Evolutionary conservation across 2,113 vertebrate genomes (phyloP).

Genomic region (Saccopteryx leptura): DNA sequence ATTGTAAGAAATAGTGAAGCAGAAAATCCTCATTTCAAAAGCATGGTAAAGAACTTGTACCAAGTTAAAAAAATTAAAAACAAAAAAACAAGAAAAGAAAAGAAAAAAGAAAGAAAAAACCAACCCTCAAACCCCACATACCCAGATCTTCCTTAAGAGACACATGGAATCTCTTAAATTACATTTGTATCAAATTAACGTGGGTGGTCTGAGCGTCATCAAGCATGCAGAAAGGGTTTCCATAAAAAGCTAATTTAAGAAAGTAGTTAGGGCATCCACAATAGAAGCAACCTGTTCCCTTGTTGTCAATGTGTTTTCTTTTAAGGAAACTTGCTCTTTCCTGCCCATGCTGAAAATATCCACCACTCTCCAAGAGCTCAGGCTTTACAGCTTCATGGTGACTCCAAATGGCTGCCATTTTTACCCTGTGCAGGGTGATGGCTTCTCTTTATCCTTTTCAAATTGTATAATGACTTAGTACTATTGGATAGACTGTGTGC

Average conservation of each 20-base stretch:
- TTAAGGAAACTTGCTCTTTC: constrained; percentile 80
- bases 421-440: constrained; percentile 51
- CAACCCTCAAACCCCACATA: constrained; percentile 25
- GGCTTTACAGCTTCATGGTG: constrained; percentile 84
- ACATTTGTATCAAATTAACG: constrained; percentile 86
- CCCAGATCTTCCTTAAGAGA: constrained; percentile 63
- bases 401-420: constrained; percentile 72
- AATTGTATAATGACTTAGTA: constrained; percentile 55
- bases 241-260: constrained; percentile 79
- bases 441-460: constrained; percentile 50
- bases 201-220: constrained; percentile 86
- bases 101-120: background rate
- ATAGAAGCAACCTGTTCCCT: constrained; percentile 80
- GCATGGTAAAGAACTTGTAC: constrained; percentile 12
- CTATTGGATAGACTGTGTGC: background rate
- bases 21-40: constrained; percentile 56
- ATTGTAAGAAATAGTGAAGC: constrained; percentile 46
- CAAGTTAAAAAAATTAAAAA: constrained; percentile 19
- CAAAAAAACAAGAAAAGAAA: background rate
- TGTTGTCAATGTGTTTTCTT: constrained; percentile 84
- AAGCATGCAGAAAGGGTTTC: constrained; percentile 79
- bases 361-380: constrained; percentile 66
- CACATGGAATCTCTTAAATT: constrained; percentile 87
- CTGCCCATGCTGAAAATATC: constrained; percentile 79
- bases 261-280: constrained; percentile 68